A percentile compares a stretch with the other conserved stretches of the same genome.
These are phyloP conservation scores for Peucedramus taeniatus DNA, from an alignment of 2,113 vertebrate species.

Conservation along the genomic window DNA sequence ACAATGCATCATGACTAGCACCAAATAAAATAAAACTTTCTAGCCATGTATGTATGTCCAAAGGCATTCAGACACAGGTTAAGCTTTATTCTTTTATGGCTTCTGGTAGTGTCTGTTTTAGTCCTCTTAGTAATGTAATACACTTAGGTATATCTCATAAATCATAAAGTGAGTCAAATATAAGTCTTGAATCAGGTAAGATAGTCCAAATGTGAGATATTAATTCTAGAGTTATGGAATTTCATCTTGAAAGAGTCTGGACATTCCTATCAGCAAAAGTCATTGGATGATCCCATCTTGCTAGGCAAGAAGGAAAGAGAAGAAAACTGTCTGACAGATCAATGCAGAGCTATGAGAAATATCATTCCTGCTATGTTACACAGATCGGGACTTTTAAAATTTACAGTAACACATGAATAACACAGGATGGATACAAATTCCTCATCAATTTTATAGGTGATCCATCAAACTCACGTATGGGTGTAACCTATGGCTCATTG, in stretches of 20 bases:
- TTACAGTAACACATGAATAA: neutral
- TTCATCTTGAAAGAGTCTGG: neutral
- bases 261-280: neutral
- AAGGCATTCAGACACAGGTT: neutral
- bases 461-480: neutral
- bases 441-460: neutral
- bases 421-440: neutral
- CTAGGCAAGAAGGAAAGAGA: neutral
- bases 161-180: neutral
- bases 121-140: neutral
- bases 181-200: neutral
- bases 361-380: neutral
- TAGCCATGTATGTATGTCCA: neutral
- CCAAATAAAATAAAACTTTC: neutral
- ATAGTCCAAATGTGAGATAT: neutral
- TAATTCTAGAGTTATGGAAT: neutral
- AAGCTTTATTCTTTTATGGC: neutral
- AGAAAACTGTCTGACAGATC: neutral
- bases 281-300: neutral
- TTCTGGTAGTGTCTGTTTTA: neutral
- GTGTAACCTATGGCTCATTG: conserved; percentile 13
- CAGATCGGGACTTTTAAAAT: neutral
- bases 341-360: neutral
- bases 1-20: neutral
- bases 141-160: neutral